Evolutionary conservation across 2,113 vertebrate genomes (phyloP), one percentile per base, ranked within the genome.

Genomic region (Raja brachyura): DNA sequence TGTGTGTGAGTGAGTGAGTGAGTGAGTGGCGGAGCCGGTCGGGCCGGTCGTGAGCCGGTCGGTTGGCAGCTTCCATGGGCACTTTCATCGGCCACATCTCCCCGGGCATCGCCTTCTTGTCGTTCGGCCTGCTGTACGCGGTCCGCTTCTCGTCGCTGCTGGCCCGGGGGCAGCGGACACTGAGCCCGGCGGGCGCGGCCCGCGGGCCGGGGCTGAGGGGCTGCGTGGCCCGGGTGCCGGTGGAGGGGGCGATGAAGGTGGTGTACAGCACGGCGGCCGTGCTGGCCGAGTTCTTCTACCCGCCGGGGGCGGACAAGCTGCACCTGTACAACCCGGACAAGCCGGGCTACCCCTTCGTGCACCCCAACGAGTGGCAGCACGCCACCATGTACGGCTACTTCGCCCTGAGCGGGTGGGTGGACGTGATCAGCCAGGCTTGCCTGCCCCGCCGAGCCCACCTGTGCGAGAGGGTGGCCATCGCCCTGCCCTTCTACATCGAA

Each of bases 41-140:
- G 39, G 39, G 39, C 39, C 39, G 39, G 39, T 48, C 3, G 0
- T 48, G 39, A 0, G 0, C 39, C 39, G n/a, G n/a, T n/a, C n/a
- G n/a, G n/a, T n/a, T n/a, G 39, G 39, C 39, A 48, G 39, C n/a
- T n/a, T n/a, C n/a, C 1, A 94, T 94, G 94, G 94, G 94, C 20
- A 94, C 94, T 0, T 94, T 93, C n/a, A 94, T 94, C 48, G 94
- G 94, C 20, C 94, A 94, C 61, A 94, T 94, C 8, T 94, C 94
- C n/a, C 94, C 94, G 28, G 94, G 94, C 0, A 20, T 94, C 74
- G 94, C 94, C 4, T 94, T 94, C 75, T 61, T 94, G 25, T 94
- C 94, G 61, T 94, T 94, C 93, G 94, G 90, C 4, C 0, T 94
- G 0, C 81, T 94, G 61, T 94, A 94, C 63, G 28, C 93, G n/a